Evolutionary conservation across 2,113 vertebrate genomes (phyloP), one percentile per base, ranked within the genome.

Genomic region (Chelonoidis abingdonii): DNA sequence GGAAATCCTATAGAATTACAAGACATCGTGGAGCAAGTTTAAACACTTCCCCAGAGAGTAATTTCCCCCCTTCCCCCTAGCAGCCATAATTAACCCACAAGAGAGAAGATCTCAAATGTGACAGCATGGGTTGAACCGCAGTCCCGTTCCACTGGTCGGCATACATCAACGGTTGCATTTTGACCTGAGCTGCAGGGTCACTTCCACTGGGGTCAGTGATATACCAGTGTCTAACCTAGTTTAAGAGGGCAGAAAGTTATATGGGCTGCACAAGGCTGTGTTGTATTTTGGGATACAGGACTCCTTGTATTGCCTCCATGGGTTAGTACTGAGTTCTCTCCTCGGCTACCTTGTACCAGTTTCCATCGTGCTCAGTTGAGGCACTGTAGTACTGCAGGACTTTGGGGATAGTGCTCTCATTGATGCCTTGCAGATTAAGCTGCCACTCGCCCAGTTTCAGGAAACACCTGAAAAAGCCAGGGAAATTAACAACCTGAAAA

Each of bases 371-470:
- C 96, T 99, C 99, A 0, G 99, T 99, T 80, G 99, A 99, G 29
- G 99, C 99, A 25, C 99, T 99, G 98, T 99, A 99, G 98, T 99
- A 99, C 93, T 99, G 99, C 87, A 99, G 96, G 54, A 99, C 99
- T 41, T 99, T 99, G 92, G 99, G 99, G 97, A 99, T 99, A 84
- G 99, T 99, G 97, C 99, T 99, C 97, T 99, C 99, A 0, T 99
- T 99, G 98, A 99, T 99, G 96, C 99, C 99, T 96, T 99, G 99
- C 53, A 99, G 98, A 96, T 98, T 99, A 89, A 99, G 99, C 98
- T 99, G 99, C 99, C 99, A 99, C 95, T 99, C 99, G 1, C 99
- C 99, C 83, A 99, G 98, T 53, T 99, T 99, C 97, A 99, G 98
- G 96, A 99, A 99, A 97, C 99, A 99, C 95, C 99, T 99, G 96